Conservation (phyloP, 1,140 invertebrate species). For the Brachionus asplanchnoidis region DNA sequence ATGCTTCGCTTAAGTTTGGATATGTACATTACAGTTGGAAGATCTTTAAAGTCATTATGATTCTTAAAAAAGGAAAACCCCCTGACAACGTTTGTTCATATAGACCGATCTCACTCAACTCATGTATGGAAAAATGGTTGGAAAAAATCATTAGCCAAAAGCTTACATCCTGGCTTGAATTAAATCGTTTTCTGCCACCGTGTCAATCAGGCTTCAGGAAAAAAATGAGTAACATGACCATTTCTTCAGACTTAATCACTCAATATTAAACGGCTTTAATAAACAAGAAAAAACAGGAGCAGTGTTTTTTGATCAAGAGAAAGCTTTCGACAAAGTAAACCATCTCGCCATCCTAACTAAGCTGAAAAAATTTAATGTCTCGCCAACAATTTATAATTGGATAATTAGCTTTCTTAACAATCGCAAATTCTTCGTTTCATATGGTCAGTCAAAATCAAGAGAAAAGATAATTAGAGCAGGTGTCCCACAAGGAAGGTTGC, state of each 20-base stretch:
- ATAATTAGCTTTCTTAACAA: background rate
- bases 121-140: constrained; percentile 34
- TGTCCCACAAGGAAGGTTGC: background rate
- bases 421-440: background rate
- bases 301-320: constrained; percentile 9
- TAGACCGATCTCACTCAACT: constrained; percentile 42
- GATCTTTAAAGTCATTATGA: constrained; percentile 13
- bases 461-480: background rate
- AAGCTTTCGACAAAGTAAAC: constrained; percentile 29
- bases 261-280: background rate
- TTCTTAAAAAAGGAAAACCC: constrained; percentile 43
- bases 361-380: background rate
- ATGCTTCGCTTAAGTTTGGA: background rate
- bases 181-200: background rate
- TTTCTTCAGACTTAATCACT: constrained; percentile 1
- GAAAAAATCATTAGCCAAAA: constrained; percentile 41
- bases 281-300: background rate
- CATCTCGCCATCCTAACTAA: background rate
- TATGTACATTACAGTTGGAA: constrained; percentile 41
- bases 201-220: too few species aligned
- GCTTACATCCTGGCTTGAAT: constrained; percentile 9
- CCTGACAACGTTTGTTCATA: background rate
- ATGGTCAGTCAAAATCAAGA: background rate
- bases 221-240: background rate
- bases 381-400: background rate